phyloP scores from a whole-genome alignment of 2,888 invertebrate species.

The Athalia rosae region DNA sequence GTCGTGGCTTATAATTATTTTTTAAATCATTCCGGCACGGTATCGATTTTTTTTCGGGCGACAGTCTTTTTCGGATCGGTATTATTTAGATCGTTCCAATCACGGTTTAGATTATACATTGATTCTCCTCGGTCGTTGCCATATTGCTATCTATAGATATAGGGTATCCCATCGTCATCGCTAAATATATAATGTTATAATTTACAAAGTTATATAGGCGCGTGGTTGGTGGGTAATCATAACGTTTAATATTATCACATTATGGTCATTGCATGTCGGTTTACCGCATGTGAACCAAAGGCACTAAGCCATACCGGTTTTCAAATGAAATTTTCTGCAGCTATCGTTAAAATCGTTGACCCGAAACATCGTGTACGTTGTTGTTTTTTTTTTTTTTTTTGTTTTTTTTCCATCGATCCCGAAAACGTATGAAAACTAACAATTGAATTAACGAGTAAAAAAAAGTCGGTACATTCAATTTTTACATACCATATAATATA shows the following conservation, averaged over 20 bases:
- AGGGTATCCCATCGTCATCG: slow-evolving; percentile 15
- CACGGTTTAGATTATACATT: neutral
- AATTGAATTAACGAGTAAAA: too few species aligned
- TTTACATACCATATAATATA: too few species aligned
- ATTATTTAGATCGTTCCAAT: slow-evolving; percentile 37
- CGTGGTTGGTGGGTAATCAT: slow-evolving; percentile 21
- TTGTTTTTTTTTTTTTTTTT: too few species aligned
- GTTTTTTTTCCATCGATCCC: too few species aligned
- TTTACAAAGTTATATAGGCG: slow-evolving; percentile 27
- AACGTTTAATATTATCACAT: slow-evolving; percentile 3
- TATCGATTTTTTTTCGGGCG: neutral
- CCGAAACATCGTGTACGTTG: neutral
- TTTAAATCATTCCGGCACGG: neutral
- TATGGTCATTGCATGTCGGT: neutral
- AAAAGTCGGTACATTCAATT: too few species aligned
- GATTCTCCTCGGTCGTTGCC: too few species aligned
- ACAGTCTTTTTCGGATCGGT: slow-evolving; percentile 5
- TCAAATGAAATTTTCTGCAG: slow-evolving; percentile 16
- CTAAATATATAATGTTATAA: slow-evolving; percentile 11
- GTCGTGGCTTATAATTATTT: slow-evolving; percentile 6
- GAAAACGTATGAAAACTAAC: too few species aligned
- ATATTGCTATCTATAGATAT: neutral
- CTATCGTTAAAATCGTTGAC: neutral
- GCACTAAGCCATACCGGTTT: neutral
- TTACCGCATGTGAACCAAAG: neutral